Percentiles rank a stretch among this genome's conserved stretches.
phyloP scores from a whole-genome alignment of 1,140 invertebrate genomes.

The Antheraea pernyi region DNA sequence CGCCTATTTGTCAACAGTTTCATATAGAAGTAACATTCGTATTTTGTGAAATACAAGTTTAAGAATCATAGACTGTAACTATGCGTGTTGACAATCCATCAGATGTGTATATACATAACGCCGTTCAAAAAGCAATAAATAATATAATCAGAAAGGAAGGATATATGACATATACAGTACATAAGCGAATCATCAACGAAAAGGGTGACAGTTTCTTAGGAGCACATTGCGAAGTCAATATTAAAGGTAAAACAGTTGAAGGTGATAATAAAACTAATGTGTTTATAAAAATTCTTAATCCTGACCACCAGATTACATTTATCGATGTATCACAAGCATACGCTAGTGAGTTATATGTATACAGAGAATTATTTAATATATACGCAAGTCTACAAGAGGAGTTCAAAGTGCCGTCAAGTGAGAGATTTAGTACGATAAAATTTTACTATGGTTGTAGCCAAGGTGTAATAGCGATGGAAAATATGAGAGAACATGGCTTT shows the following conservation, averaged over 20 bases:
- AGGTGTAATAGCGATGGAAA: constrained; percentile 15
- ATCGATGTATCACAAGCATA: constrained; percentile 20
- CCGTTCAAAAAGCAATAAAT: constrained; percentile 6
- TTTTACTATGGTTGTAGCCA: constrained; percentile 23
- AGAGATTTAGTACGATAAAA: constrained; percentile 34
- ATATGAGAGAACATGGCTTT: constrained; percentile 29
- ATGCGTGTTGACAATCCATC: neutral
- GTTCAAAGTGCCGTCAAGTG: constrained; percentile 25
- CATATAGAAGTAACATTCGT: too few relatives aligned
- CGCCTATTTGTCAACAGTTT: too few relatives aligned
- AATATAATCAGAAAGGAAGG: constrained; percentile 37
- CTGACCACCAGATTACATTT: constrained; percentile 12
- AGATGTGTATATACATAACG: neutral
- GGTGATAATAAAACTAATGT: constrained; percentile 29
- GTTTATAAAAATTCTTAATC: constrained; percentile 34
- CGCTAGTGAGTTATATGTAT: constrained; percentile 27
- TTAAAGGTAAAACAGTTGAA: constrained; percentile 21
- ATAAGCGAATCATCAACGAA: constrained; percentile 18
- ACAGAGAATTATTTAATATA: constrained; percentile 28
- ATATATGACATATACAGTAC: constrained; percentile 27
- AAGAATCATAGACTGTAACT: neutral
- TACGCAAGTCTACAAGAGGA: constrained; percentile 32
- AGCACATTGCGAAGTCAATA: constrained; percentile 24
- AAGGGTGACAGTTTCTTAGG: constrained; percentile 31
- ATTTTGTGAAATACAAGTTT: too few relatives aligned